phyloP scores from a whole-genome alignment of 2,113 vertebrate species.

The Channa maculata region DNA sequence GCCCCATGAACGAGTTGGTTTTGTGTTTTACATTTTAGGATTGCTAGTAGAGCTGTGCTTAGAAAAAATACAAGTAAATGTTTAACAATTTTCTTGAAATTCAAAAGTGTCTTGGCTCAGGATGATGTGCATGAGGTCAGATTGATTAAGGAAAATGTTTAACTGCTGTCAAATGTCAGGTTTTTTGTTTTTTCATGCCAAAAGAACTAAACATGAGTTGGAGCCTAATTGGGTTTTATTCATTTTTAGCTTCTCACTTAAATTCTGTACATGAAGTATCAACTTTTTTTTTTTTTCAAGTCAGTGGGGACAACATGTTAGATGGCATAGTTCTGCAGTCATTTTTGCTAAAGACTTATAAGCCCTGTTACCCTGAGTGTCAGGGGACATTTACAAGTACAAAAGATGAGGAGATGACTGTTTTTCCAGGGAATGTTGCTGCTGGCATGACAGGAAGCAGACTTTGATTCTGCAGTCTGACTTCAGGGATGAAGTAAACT shows the following conservation, averaged over 20 bases:
- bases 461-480: background rate
- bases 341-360: conserved; percentile 14
- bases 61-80: background rate
- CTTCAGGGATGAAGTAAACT: background rate
- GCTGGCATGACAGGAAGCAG: background rate
- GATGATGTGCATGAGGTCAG: background rate
- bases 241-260: background rate
- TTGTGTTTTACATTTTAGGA: background rate
- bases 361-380: background rate
- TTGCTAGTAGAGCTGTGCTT: background rate
- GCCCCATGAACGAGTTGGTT: background rate
- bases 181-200: background rate
- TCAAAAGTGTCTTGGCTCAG: background rate
- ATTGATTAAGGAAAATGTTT: background rate
- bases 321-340: background rate
- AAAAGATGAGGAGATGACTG: conserved; percentile 4
- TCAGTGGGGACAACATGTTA: background rate
- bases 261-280: background rate
- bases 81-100: background rate
- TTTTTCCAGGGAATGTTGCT: conserved; percentile 17
- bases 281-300: no score
- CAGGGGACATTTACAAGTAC: conserved; percentile 36
- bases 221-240: background rate
- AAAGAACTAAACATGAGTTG: no score
- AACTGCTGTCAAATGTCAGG: background rate